Conservation (phyloP, 2,797 vertebrate genomes). For the Cryptoblepharus egeriae region DNA sequence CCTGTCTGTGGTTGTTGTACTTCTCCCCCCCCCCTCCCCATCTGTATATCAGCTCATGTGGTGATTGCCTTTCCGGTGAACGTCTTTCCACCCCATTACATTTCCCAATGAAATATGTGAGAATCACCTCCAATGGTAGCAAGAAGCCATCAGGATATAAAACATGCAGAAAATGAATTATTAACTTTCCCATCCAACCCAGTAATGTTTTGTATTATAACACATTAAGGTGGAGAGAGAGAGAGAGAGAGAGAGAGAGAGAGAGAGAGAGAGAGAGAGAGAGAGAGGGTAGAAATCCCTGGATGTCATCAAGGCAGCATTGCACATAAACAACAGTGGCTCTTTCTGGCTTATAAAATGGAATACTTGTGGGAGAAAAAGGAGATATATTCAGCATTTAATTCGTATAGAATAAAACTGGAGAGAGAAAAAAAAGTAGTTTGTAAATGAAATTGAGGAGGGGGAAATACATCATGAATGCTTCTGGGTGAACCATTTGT, state of each 20-base stretch:
- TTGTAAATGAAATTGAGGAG: background rate
- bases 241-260: slow-evolving; percentile 43
- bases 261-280: slow-evolving; percentile 36
- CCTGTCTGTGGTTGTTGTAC: background rate
- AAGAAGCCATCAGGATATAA: slow-evolving; percentile 62
- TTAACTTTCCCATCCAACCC: slow-evolving; percentile 59
- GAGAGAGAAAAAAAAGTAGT: background rate
- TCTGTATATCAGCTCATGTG: slow-evolving; percentile 47
- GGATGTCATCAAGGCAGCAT: slow-evolving; percentile 25
- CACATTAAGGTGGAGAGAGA: slow-evolving; percentile 54
- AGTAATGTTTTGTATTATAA: slow-evolving; percentile 57
- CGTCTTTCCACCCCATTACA: slow-evolving; percentile 71
- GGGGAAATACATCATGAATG: too few relatives aligned
- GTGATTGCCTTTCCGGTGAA: slow-evolving; percentile 52
- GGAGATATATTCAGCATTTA: slow-evolving; percentile 68
- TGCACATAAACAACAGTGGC: slow-evolving; percentile 40
- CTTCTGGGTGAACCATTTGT: background rate
- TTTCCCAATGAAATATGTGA: slow-evolving; percentile 64
- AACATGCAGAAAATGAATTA: slow-evolving; percentile 72
- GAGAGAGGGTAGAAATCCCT: slow-evolving; percentile 25
- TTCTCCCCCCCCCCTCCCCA: background rate
- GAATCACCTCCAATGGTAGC: slow-evolving; percentile 65
- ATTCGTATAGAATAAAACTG: slow-evolving; percentile 53
- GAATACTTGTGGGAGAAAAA: slow-evolving; percentile 34
- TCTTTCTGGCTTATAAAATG: slow-evolving; percentile 57